Evolutionary conservation across 2,113 vertebrate species (phyloP).

Genomic region (Bambusicola thoracicus): DNA sequence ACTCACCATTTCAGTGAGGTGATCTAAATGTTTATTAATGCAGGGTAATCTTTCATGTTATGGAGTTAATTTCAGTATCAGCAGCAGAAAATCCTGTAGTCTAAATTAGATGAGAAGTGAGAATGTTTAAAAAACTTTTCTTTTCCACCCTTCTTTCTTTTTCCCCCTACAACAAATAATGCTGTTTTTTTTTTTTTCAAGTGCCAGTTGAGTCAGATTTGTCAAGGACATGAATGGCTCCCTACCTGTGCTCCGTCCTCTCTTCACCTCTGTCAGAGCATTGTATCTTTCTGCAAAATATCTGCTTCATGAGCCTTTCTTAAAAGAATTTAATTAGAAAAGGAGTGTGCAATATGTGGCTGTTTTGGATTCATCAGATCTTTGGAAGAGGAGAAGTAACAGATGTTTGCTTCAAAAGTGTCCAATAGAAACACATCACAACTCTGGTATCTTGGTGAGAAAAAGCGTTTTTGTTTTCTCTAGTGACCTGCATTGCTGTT

Average conservation of each 20-base stretch:
- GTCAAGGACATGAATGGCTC: neutral
- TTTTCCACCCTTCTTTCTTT: neutral
- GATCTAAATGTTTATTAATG: neutral
- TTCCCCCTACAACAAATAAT: neutral
- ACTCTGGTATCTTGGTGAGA: constrained; percentile 36
- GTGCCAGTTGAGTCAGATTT: neutral
- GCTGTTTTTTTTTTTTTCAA: neutral
- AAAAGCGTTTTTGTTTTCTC: neutral
- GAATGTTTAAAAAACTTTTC: neutral
- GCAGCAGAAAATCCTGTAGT: neutral
- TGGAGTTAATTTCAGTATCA: neutral
- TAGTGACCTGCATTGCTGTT: constrained; percentile 15
- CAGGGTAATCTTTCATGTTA: neutral
- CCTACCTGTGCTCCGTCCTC: neutral
- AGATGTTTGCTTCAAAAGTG: constrained; percentile 46
- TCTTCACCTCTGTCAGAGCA: neutral
- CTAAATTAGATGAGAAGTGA: neutral
- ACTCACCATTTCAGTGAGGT: neutral
- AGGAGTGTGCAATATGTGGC: constrained; percentile 39
- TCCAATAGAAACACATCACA: constrained; percentile 2
- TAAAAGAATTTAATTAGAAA: constrained; percentile 64
- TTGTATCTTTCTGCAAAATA: constrained; percentile 48
- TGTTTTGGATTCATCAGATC: constrained; percentile 28
- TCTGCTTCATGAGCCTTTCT: constrained; percentile 53
- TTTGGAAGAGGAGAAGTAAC: neutral